phyloP scores from a whole-genome alignment of 2,113 vertebrate genomes.

The Egretta garzetta region DNA sequence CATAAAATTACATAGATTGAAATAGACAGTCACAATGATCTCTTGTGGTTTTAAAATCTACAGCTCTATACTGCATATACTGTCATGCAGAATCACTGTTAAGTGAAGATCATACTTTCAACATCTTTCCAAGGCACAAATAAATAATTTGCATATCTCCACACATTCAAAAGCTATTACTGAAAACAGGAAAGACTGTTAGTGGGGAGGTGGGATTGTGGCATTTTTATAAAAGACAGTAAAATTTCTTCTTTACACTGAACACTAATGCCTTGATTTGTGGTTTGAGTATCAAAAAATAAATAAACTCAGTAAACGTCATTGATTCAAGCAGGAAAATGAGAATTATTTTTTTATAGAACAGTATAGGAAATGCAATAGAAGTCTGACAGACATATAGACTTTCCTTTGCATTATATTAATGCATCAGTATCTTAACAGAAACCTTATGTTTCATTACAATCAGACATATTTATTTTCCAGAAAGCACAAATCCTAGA shows the following conservation, averaged over 20 bases:
- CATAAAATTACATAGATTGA: not conserved
- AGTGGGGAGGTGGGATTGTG: not conserved
- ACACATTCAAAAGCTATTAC: not conserved
- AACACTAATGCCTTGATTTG: not conserved
- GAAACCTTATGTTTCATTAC: not conserved
- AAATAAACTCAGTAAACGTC: not conserved
- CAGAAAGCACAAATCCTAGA: not conserved
- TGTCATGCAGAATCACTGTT: not conserved
- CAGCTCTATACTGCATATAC: not conserved
- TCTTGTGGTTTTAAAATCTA: not conserved
- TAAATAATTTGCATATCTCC: not conserved
- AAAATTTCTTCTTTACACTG: not conserved
- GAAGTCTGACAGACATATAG: not conserved
- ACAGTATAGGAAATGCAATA: not conserved
- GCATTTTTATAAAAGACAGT: not conserved
- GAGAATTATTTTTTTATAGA: not conserved
- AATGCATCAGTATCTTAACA: not conserved
- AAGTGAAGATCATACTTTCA: not conserved
- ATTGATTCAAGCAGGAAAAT: not conserved
- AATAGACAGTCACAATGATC: not conserved
- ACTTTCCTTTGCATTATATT: not conserved
- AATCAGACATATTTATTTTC: not conserved
- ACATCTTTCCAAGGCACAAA: constrained; percentile 24
- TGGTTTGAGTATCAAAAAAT: not conserved
- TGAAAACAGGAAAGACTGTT: not conserved